Percentiles rank a stretch among this genome's conserved stretches.
Evolutionary conservation across 2,888 invertebrate genomes (phyloP).

Genomic region (Augiades crinisus): DNA sequence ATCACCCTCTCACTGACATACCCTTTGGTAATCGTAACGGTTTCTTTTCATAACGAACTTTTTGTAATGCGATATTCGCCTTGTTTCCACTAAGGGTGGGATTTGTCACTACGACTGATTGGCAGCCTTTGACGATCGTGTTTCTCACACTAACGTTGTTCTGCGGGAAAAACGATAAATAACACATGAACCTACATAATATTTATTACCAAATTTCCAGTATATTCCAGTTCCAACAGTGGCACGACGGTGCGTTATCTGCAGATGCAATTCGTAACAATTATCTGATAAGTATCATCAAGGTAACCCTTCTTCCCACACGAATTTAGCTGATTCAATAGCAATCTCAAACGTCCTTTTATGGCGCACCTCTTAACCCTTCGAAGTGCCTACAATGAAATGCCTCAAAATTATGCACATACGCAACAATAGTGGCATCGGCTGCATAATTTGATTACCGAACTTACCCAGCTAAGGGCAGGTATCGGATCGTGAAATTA

Average conservation of each 20-base stretch:
- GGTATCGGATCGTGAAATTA: slow-evolving; percentile 79
- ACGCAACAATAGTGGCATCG: slow-evolving; percentile 70
- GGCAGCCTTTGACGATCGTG: slow-evolving; percentile 63
- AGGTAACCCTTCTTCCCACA: slow-evolving; percentile 77
- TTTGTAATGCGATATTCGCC: slow-evolving; percentile 75
- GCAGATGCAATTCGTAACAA: slow-evolving; percentile 74
- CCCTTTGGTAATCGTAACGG: slow-evolving; percentile 78
- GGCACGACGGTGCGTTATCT: too few species aligned
- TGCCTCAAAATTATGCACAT: slow-evolving; percentile 76
- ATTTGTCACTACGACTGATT: slow-evolving; percentile 64
- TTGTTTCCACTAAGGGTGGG: slow-evolving; percentile 74
- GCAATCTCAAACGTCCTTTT: slow-evolving; percentile 65
- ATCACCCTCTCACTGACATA: slow-evolving; percentile 75
- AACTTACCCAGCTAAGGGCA: slow-evolving; percentile 72
- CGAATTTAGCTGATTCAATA: slow-evolving; percentile 58
- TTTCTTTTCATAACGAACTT: slow-evolving; percentile 79
- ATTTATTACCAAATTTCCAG: slow-evolving; percentile 31
- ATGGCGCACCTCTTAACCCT: slow-evolving; percentile 66
- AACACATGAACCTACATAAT: neutral
- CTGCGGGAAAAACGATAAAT: slow-evolving; percentile 13
- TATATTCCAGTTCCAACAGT: too few species aligned
- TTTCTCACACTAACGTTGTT: slow-evolving; percentile 42
- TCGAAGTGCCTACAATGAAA: slow-evolving; percentile 66
- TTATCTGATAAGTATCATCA: slow-evolving; percentile 77
- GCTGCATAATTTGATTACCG: slow-evolving; percentile 80